These are phyloP conservation scores for Tigriopus japonicus DNA, from an alignment of 1,140 invertebrate genomes.

Conservation along the genomic window DNA sequence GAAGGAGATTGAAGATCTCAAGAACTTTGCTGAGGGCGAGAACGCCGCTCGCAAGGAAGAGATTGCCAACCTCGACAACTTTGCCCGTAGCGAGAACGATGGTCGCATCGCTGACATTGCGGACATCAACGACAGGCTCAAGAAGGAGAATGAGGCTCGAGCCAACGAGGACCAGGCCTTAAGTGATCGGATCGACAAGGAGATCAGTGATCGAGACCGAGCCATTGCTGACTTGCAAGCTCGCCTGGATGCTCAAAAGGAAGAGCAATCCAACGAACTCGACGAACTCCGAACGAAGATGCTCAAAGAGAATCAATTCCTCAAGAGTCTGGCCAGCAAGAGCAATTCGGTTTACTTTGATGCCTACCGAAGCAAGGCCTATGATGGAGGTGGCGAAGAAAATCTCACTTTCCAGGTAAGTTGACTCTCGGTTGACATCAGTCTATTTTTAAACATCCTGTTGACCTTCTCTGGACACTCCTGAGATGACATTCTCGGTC, in stretches of 20 bases:
- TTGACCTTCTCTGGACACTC: no score
- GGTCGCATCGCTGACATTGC: slow-evolving; percentile 8
- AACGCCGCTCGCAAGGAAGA: slow-evolving; percentile 12
- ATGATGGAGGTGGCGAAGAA: slow-evolving; percentile 14
- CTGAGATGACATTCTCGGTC: no score
- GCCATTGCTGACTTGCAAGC: slow-evolving; percentile 4
- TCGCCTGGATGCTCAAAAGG: slow-evolving; percentile 12
- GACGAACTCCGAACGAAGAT: slow-evolving; percentile 11
- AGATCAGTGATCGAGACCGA: slow-evolving; percentile 9
- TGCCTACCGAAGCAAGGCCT: slow-evolving; percentile 15
- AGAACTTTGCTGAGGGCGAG: slow-evolving; percentile 13
- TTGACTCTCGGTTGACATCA: not conserved
- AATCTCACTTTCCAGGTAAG: slow-evolving; percentile 14
- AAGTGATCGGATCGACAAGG: slow-evolving; percentile 10
- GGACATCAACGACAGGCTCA: slow-evolving; percentile 3
- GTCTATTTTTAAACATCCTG: not conserved
- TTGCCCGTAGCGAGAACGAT: slow-evolving; percentile 14
- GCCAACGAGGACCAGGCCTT: not conserved
- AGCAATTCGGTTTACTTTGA: slow-evolving; percentile 12
- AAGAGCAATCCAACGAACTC: not conserved
- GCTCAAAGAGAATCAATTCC: slow-evolving; percentile 13
- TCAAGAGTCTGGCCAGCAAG: slow-evolving; percentile 7
- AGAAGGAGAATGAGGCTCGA: not conserved
- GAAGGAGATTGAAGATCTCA: slow-evolving; percentile 8
- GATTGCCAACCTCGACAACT: slow-evolving; percentile 13